Evolutionary conservation across 2,888 invertebrate species (phyloP).

Genomic region (Lasius fuliginosus): DNA sequence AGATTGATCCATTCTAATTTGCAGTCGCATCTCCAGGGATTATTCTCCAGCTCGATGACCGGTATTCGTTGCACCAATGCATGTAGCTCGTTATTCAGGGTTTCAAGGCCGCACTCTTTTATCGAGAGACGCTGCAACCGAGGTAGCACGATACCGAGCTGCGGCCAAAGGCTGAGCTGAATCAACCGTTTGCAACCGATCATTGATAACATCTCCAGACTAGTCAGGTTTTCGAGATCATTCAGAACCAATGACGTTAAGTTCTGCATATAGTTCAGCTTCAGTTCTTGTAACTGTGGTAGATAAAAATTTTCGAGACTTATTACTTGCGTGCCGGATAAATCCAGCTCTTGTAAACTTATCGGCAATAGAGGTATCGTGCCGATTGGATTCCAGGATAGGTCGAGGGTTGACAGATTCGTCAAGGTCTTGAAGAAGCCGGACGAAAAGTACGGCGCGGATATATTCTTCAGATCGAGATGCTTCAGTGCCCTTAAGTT

Average conservation of each 20-base stretch:
- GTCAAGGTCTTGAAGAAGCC: conserved; percentile 79
- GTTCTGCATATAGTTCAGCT: conserved; percentile 88
- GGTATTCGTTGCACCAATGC: conserved; percentile 87
- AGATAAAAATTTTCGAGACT: conserved; percentile 86
- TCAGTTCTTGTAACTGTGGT: conserved; percentile 87
- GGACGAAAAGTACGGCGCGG: conserved; percentile 76
- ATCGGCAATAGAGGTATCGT: conserved; percentile 88
- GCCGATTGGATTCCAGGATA: conserved; percentile 87
- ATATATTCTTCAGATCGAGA: conserved; percentile 80
- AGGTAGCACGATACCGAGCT: conserved; percentile 84
- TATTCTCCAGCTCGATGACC: conserved; percentile 88
- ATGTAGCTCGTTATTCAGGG: conserved; percentile 85
- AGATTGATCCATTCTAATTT: conserved; percentile 87
- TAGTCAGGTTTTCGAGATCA: conserved; percentile 88
- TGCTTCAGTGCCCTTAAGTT: conserved; percentile 76
- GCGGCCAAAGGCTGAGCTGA: conserved; percentile 87
- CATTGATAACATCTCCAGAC: conserved; percentile 87
- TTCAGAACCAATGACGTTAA: conserved; percentile 87
- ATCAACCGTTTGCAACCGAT: conserved; percentile 88
- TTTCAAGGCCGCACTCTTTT: conserved; percentile 86
- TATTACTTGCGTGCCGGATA: conserved; percentile 89
- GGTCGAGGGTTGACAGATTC: conserved; percentile 78
- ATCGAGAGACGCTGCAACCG: conserved; percentile 86
- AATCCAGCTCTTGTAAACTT: conserved; percentile 88
- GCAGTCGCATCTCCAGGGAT: conserved; percentile 90